Base-by-base conservation (phyloP, 2,113 vertebrate genomes). In the Cyanoderma ruficeps region DNA sequence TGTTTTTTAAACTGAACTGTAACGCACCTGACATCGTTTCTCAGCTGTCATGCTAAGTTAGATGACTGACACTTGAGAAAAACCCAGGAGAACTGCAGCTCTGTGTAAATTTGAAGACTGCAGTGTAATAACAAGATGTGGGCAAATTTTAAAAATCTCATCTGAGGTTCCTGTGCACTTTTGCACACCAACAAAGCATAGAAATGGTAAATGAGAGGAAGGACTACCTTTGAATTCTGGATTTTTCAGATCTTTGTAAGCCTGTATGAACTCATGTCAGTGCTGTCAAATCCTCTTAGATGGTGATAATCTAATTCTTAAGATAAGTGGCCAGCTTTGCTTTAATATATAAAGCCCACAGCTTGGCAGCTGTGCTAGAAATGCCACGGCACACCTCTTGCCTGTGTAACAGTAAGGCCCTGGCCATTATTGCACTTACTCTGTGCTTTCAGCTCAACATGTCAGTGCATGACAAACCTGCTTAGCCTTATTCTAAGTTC, bases 1-100 rank as follows among this genome's bases (percentile, higher is more conserved):
- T 98, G 97, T 97, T 98, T 98, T 98, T 97, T 98, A 98, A 98
- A 98, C 98, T 98, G 98, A 98, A 95, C 98, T 97, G 97, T 98
- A 95, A 89, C 89, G 6, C 95, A 49, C 69, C 97, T 96, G 96
- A 88, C 97, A 83, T 91, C 87, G 31, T 97, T 98, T 98, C 93
- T 97, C 91, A 96, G 97, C 97, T 98, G 92, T 98, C 95, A 81
- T 96, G 89, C 74, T 97, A 97, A 96, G 49, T 97, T 98, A 97
- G 90, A 97, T 97, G 97, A 98, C 96, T 97, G 95, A 97, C 96
- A 85, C 94, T 97, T 98, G 95, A 97, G 97, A 97, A 97, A 90
- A 60, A 49, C 49, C 63, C 96, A 93, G 89, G 97, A 97, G 95
- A 97, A 90, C 97, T 98, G 97, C 97, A 98, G 97, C 94, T 98